Evolutionary conservation across 1,140 invertebrate genomes (phyloP), one percentile per base, ranked within the genome.

Genomic region (Scaptomyza pallida): DNA sequence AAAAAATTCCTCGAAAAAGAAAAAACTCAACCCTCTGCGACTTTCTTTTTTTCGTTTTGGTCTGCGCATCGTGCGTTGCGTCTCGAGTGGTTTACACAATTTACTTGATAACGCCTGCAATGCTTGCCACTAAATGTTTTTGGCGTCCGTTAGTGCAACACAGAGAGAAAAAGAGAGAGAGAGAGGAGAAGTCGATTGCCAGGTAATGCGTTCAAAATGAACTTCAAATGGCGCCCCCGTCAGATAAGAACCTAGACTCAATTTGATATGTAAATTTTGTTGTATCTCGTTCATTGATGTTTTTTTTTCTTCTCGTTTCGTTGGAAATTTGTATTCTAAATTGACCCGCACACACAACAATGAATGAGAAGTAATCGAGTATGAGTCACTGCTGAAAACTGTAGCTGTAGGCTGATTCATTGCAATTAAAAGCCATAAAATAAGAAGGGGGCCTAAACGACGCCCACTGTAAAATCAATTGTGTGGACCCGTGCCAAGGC

Each of bases 61-160:
- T 19, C 59, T 16, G 13, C 12, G 33, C 15, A 5, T 23, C 16
- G 35, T 61, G 40, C 57, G 26, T 47, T 50, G 21, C 12, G 54
- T 59, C 55, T 72, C 63, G 55, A 72, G 69, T 67, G 69, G 45
- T 60, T 60, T 67, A 60, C 40, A 72, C 63, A 67, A 52, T 67
- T 59, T 37, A 33, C 33, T 30, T 30, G 68, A 75, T 75, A 75
- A 74, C 48, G 15, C 41, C 41, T 33, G 43, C 51, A 51, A 17
- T 30, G 21, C 55, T 75, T 40, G 60, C 52, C 67, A 67, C 79
- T 83, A 86, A 85, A 85, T 80, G 80, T 68, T 86, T 76, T 80
- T 86, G 80, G 81, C 80, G 80, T 86, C 80, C 81, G 81, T 85
- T 85, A 86, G 80, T 80, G 77, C 61, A 70, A 64, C 68, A 64